These are phyloP conservation scores for Candidula unifasciata DNA, from an alignment of 2,888 invertebrate species.

Conservation along the genomic window DNA sequence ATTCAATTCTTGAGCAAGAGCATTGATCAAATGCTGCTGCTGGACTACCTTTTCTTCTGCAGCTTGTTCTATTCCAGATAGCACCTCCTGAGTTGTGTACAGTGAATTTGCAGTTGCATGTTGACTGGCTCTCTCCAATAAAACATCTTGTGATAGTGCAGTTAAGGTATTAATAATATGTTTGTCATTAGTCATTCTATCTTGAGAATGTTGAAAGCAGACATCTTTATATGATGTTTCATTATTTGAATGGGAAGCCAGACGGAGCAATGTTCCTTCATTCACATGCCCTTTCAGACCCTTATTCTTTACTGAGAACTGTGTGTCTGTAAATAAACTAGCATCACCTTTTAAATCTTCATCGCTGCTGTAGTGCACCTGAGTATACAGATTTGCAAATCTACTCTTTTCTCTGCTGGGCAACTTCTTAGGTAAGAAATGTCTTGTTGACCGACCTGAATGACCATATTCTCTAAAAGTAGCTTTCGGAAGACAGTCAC, in stretches of 20 bases:
- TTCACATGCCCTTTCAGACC: background rate
- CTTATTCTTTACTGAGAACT: background rate
- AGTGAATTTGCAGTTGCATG: conserved; percentile 63
- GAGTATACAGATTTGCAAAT: background rate
- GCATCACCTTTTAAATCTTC: conserved; percentile 18
- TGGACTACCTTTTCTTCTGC: conserved; percentile 62
- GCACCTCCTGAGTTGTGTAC: conserved; percentile 62
- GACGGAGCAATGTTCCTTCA: background rate
- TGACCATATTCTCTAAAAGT: conserved; percentile 47
- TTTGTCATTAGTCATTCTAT: background rate
- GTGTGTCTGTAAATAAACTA: background rate
- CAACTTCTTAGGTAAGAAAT: conserved; percentile 6
- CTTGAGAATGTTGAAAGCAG: background rate
- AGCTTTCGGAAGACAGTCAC: background rate
- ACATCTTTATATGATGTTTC: background rate
- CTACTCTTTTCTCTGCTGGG: background rate
- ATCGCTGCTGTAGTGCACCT: background rate
- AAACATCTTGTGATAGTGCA: conserved; percentile 59
- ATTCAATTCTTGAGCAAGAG: conserved; percentile 60
- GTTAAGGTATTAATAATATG: conserved; percentile 38
- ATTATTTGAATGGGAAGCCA: background rate
- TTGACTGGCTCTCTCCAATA: conserved; percentile 60
- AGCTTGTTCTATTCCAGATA: conserved; percentile 61
- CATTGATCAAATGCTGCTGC: conserved; percentile 62
- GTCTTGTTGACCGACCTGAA: conserved; percentile 16